These are phyloP conservation scores for Cabera pusaria DNA, from an alignment of 2,888 invertebrate genomes.

Conservation along the genomic window DNA sequence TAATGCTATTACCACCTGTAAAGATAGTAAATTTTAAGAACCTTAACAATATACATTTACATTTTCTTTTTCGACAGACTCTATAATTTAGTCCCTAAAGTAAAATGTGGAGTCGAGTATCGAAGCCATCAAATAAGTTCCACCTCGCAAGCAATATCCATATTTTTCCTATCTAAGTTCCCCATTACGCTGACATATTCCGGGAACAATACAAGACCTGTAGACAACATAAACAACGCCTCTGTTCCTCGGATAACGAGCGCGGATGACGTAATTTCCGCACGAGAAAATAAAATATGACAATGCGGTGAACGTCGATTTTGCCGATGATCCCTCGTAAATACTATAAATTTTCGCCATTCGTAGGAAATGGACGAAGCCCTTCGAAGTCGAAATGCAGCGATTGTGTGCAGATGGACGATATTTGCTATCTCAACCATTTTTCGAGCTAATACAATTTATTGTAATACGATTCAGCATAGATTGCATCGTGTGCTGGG, in stretches of 20 bases:
- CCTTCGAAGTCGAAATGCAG: slow-evolving; percentile 51
- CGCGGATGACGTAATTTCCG: slow-evolving; percentile 72
- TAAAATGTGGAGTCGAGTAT: slow-evolving; percentile 4
- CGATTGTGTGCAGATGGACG: slow-evolving; percentile 81
- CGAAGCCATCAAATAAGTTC: slow-evolving; percentile 8
- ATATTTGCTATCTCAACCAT: slow-evolving; percentile 82
- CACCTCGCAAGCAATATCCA: slow-evolving; percentile 12
- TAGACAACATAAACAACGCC: slow-evolving; percentile 33
- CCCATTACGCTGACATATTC: slow-evolving; percentile 20
- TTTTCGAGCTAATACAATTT: slow-evolving; percentile 84
- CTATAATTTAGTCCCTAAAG: neutral
- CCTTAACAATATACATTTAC: too few relatives aligned
- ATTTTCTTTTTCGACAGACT: too few relatives aligned
- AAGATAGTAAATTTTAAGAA: too few relatives aligned
- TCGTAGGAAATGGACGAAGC: slow-evolving; percentile 67
- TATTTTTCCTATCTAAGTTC: slow-evolving; percentile 19
- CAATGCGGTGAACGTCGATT: slow-evolving; percentile 71
- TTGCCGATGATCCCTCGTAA: slow-evolving; percentile 78
- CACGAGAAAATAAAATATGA: slow-evolving; percentile 73
- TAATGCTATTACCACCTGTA: too few relatives aligned
- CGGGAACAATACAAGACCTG: slow-evolving; percentile 21
- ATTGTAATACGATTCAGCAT: slow-evolving; percentile 84
- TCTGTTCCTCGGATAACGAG: slow-evolving; percentile 52
- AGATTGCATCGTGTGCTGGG: slow-evolving; percentile 78
- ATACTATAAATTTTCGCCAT: slow-evolving; percentile 75